These are phyloP conservation scores for Drosophila seguyi DNA, from an alignment of 1,140 invertebrate genomes.

Conservation along the genomic window DNA sequence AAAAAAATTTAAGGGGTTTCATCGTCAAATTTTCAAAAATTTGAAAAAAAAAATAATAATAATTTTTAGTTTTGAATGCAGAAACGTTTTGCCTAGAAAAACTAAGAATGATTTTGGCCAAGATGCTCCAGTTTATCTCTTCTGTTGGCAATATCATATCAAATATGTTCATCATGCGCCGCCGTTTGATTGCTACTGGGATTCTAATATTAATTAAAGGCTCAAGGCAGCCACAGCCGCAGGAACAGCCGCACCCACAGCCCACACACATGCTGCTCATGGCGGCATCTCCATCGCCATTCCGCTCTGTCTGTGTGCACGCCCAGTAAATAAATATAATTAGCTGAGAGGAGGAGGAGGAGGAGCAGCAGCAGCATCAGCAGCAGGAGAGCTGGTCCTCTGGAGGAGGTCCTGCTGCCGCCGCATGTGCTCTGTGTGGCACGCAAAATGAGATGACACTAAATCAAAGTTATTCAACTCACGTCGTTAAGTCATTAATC, in stretches of 20 bases:
- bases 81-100: too few relatives aligned
- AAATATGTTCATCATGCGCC: slow-evolving; percentile 59
- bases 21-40: too few relatives aligned
- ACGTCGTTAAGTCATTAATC: slow-evolving; percentile 84
- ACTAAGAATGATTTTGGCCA: neutral
- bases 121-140: neutral
- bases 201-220: slow-evolving; percentile 72
- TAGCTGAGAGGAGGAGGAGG: slow-evolving; percentile 45
- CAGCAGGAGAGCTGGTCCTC: slow-evolving; percentile 5
- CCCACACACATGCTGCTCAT: slow-evolving; percentile 6
- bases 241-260: neutral
- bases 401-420: slow-evolving; percentile 1
- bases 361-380: too few relatives aligned
- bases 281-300: neutral
- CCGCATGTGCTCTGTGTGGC: slow-evolving; percentile 38
- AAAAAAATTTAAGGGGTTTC: too few relatives aligned
- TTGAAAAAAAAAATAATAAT: too few relatives aligned
- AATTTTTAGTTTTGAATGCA: too few relatives aligned
- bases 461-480: slow-evolving; percentile 83
- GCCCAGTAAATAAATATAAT: slow-evolving; percentile 79
- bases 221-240: slow-evolving; percentile 43
- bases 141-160: slow-evolving; percentile 40
- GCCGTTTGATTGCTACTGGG: slow-evolving; percentile 52
- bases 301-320: slow-evolving; percentile 34
- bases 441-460: slow-evolving; percentile 79